Percentiles rank a stretch among this genome's conserved stretches.
Conservation (phyloP, 1,140 invertebrate genomes). For the Cyrtorhinus lividipennis region DNA sequence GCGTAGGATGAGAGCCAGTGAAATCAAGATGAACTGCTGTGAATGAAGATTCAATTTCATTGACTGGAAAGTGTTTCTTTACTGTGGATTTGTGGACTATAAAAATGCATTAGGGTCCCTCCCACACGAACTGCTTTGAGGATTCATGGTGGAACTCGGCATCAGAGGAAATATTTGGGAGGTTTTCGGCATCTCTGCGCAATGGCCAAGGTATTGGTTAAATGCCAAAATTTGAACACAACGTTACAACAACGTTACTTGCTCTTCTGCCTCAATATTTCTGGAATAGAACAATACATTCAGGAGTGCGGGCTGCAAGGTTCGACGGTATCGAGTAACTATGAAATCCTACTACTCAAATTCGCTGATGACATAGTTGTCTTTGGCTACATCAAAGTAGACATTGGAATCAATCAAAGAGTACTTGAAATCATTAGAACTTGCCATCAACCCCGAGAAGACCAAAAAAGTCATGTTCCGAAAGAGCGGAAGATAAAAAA, state of each 20-base stretch:
- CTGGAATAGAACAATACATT: not conserved
- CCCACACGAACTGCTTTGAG: too few species aligned
- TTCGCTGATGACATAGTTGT: not conserved
- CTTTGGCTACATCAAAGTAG: not conserved
- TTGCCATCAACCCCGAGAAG: not conserved
- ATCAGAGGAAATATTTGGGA: too few species aligned
- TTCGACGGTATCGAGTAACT: not conserved
- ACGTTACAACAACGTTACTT: not conserved
- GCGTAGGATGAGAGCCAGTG: too few species aligned
- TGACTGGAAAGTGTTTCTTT: not conserved
- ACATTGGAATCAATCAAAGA: not conserved
- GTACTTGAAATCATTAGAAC: not conserved
- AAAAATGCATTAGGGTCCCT: not conserved
- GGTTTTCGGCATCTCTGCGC: too few species aligned
- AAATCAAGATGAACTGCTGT: too few species aligned
- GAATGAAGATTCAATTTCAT: too few species aligned
- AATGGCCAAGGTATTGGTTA: too few species aligned
- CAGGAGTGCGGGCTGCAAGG: not conserved
- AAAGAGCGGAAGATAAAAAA: not conserved
- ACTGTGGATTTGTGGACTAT: not conserved
- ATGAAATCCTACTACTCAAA: not conserved
- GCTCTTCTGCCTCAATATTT: not conserved
- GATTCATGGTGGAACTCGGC: too few species aligned
- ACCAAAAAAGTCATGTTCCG: not conserved
- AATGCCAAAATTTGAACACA: too few species aligned